Base-by-base conservation (phyloP, 2,797 vertebrate genomes). In the Urosaurus nigricauda region DNA sequence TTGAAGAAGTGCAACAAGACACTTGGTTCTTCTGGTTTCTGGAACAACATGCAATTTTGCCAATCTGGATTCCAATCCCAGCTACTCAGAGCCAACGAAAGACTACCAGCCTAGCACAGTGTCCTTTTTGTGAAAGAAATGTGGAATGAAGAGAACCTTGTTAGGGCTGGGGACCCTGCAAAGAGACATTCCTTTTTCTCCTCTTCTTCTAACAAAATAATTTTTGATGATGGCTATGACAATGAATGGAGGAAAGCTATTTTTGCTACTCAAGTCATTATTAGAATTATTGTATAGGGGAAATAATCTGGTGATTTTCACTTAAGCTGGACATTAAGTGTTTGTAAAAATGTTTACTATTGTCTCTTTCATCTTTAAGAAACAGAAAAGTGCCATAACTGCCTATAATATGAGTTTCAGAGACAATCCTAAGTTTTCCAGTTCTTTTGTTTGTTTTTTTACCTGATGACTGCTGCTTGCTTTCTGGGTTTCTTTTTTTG, bases 321-420 rank as follows among this genome's bases (percentile, higher is more conserved):
- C 93, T 95, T 95, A 94, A 95, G 94, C 94, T 95, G 95, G 94
- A 94, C 56, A 94, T 95, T 92, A 95, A 92, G 94, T 94, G 94
- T 93, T 92, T 40, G 88, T 89, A 80, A 84, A 95, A 89, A 75
- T 91, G 40, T 74, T 60, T 91, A 82, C n/a, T 11, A 71, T 73
- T 32, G 73, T 91, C 87, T 93, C 90, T 93, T 94, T 93, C 88
- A 93, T 84, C 93, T 85, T 85, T 88, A 90, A 84, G 58, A 11
- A 73, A 91, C 80, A 71, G 63, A 92, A 91, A 91, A 51, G 84
- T 14, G 26, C 84, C 90, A 32, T 0, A 2, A 68, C 0, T 0
- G 84, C 90, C 89, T 79, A 89, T 87, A 86, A 79, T 29, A 1
- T 86, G 92, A 47, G 8, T 89, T 79, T 85, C 43, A 65, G 73